Base-by-base conservation (phyloP, 1,140 invertebrate species). In the Pectinophora gossypiella region DNA sequence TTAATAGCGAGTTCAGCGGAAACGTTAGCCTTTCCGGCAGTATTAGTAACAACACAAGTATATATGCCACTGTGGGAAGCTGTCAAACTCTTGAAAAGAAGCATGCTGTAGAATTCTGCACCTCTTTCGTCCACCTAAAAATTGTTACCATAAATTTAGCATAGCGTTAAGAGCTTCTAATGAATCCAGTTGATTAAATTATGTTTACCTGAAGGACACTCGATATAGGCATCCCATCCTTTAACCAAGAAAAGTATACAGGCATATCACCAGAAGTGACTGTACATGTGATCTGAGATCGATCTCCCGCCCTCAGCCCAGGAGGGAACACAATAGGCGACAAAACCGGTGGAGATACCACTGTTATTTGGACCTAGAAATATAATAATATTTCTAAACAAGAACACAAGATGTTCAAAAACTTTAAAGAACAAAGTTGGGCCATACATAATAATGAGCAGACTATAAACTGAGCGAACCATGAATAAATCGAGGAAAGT, bases 221-320 rank as follows among this genome's bases (percentile, higher is more conserved):
- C 15, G 84, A 82, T 16, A 87, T 80, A 0, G 81, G 81, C 69
- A 82, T 78, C 22, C 77, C 72, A 72, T 96, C 94, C 70, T 96
- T 96, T 6, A 93, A 89, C 95, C 95, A 97, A 0, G 91, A 90
- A 67, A 96, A 94, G 63, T 92, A 91, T 15, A 96, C 93, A 0
- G 95, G 95, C 64, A 95, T 91, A 84, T 96, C 95, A 1, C 95
- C 95, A 38, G 94, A 94, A 27, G 93, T 95, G 9, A 96, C 93
- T 18, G 92, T 94, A 78, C 95, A 97, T 0, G 95, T 93, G 4
- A 96, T 89, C 61, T 95, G 94, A 0, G 94, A 92, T 40, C 95
- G 86, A 70, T 94, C 94, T 0, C 94, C 95, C 77, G 95, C 92
- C 68, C 93, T 91, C 16, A 94, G 77, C 56, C 92, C 92, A 3